phyloP scores from a whole-genome alignment of 2,113 vertebrate genomes.

The Rhabdomys dilectus region DNA sequence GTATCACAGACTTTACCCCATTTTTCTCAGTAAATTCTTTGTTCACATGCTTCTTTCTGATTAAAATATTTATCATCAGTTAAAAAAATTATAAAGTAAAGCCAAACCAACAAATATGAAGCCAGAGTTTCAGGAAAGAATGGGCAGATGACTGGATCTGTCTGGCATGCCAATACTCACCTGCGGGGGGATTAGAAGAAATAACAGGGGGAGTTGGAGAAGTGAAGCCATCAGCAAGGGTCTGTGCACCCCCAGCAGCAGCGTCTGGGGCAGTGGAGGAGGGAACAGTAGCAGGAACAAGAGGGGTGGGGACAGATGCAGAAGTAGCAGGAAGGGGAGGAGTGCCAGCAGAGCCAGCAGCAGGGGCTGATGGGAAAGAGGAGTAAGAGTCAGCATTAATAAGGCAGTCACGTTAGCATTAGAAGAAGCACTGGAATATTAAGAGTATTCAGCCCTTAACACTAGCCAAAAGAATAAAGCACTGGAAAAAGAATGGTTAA shows the following conservation, averaged over 20 bases:
- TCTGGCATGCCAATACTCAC: conserved; percentile 91
- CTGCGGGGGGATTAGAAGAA: conserved; percentile 92
- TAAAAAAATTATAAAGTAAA: neutral
- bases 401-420: conserved; percentile 64
- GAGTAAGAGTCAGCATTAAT: conserved; percentile 88
- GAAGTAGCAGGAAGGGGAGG: conserved; percentile 90
- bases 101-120: conserved; percentile 5
- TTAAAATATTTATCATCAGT: neutral
- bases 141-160: conserved; percentile 48
- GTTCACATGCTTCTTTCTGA: conserved; percentile 19
- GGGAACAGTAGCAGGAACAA: conserved; percentile 86
- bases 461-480: conserved; percentile 70
- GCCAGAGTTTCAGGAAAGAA: conserved; percentile 55
- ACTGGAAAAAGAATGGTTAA: conserved; percentile 71
- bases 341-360: conserved; percentile 90
- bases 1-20: neutral
- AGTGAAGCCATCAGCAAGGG: conserved; percentile 94
- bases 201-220: conserved; percentile 95
- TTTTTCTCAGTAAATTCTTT: conserved; percentile 47
- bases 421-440: conserved; percentile 83
- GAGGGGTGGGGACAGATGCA: conserved; percentile 87
- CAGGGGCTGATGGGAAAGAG: conserved; percentile 88
- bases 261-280: conserved; percentile 90
- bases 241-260: conserved; percentile 91
- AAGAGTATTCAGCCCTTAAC: conserved; percentile 76